Base-by-base conservation (phyloP, 2,797 vertebrate genomes). In the Darevskia mixta region DNA sequence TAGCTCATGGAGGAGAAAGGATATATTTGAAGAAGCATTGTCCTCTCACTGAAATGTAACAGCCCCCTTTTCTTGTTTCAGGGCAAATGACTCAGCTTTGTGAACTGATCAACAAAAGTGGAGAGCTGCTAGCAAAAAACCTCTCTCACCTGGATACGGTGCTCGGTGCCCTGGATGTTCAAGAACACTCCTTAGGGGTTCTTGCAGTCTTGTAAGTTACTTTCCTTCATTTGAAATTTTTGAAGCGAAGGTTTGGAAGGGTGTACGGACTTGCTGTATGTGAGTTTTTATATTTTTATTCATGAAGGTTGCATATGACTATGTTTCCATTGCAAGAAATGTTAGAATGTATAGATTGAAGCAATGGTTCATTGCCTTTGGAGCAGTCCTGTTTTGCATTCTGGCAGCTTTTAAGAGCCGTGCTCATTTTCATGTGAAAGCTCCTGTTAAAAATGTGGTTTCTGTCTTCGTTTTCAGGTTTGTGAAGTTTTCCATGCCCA, bases 401-500 rank as follows among this genome's bases (percentile, higher is more conserved):
- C 66, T 20, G 69, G 66, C 58, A 17, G 6, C 32, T 58, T 73
- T 73, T 73, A 15, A 38, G 55, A 38, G n/a, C 18, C 23, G 8
- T 35, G 8, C 58, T 18, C 66, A 6, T 15, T 38, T 13, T 38
- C 4, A 80, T 23, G 5, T 5, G 8, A 69, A 15, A 72, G 83
- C 8, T 64, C 35, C 29, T 20, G 29, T n/a, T 71, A 8, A 38
- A 55, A 55, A 38, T 2, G 4, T 92, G 82, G 25, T 69, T 92
- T 73, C 91, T 93, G 83, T 88, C 49, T 69, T 93, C 71, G 27
- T 82, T 92, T 91, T 45, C 93, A 99, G 99, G 97, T 99, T 99
- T 96, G 99, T 99, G 96, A 99, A 99, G 98, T 99, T 99, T 97
- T 99, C 99, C 95, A 99, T 99, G 99, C 99, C 99, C 98, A 99